These are phyloP conservation scores for Cathartes aura DNA, from an alignment of 2,113 vertebrate species.

Conservation along the genomic window DNA sequence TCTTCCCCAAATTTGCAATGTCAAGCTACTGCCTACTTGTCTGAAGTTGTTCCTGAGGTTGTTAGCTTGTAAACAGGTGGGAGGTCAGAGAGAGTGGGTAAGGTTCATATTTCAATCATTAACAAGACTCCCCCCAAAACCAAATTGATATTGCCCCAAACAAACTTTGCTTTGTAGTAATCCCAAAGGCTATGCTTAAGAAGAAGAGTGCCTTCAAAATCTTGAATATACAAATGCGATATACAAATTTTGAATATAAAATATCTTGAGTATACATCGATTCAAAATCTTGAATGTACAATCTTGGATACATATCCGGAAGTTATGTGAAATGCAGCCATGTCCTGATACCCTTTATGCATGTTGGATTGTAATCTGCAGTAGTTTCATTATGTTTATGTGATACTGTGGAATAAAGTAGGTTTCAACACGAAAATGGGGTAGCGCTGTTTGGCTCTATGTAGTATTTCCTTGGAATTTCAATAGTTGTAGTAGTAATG, in stretches of 20 bases:
- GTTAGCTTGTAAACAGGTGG: neutral
- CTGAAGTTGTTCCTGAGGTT: neutral
- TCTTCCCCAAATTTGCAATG: neutral
- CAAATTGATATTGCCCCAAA: neutral
- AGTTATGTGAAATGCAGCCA: neutral
- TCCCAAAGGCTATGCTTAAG: neutral
- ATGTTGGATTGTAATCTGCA: neutral
- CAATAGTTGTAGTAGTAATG: neutral
- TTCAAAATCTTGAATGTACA: neutral
- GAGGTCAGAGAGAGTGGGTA: neutral
- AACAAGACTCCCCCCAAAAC: neutral
- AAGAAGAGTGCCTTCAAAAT: neutral
- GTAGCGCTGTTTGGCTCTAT: neutral
- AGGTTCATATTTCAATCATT: neutral
- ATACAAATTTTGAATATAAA: neutral
- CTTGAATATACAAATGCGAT: neutral
- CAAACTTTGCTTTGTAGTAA: neutral
- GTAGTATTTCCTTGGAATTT: neutral
- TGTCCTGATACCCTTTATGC: neutral
- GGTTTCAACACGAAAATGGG: neutral
- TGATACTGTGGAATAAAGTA: neutral
- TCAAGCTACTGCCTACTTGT: neutral
- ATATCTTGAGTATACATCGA: neutral
- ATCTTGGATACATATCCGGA: neutral
- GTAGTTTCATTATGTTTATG: neutral